These are phyloP conservation scores for Maniola hyperantus DNA, from an alignment of 2,888 invertebrate genomes.

Conservation along the genomic window DNA sequence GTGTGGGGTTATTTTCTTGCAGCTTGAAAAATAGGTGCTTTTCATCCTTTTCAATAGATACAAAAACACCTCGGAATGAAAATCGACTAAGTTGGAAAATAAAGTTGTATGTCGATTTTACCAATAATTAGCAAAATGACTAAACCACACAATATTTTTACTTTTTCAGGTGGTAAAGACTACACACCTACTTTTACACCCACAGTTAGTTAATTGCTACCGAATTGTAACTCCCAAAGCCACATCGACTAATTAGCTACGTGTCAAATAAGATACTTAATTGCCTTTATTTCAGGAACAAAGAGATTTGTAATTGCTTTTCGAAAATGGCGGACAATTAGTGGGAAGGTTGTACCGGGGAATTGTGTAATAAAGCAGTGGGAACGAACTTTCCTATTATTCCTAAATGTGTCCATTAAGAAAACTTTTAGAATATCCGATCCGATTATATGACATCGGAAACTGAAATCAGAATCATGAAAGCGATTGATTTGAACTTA, in stretches of 20 bases:
- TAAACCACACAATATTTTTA: neutral
- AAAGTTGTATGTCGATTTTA: no score
- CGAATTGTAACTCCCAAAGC: neutral
- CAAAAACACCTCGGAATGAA: no score
- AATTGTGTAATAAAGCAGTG: conserved; percentile 17
- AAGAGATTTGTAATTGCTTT: conserved; percentile 18
- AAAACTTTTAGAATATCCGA: neutral
- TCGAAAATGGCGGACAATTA: conserved; percentile 18
- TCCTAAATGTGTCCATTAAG: neutral
- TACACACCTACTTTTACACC: neutral
- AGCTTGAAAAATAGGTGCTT: no score
- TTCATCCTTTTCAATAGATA: no score
- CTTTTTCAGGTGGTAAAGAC: neutral
- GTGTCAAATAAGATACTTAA: conserved; percentile 20
- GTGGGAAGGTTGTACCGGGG: conserved; percentile 1
- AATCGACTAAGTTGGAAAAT: no score
- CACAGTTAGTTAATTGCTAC: neutral
- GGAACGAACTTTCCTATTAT: conserved; percentile 7
- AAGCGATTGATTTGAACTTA: no score
- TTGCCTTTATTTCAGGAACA: conserved; percentile 16
- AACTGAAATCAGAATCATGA: neutral
- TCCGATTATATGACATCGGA: neutral
- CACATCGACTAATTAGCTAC: conserved; percentile 8
- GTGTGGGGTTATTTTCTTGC: no score
- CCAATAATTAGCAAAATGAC: no score